Evolutionary conservation across 2,797 vertebrate genomes (phyloP).

Genomic region (Muscicapa striata): DNA sequence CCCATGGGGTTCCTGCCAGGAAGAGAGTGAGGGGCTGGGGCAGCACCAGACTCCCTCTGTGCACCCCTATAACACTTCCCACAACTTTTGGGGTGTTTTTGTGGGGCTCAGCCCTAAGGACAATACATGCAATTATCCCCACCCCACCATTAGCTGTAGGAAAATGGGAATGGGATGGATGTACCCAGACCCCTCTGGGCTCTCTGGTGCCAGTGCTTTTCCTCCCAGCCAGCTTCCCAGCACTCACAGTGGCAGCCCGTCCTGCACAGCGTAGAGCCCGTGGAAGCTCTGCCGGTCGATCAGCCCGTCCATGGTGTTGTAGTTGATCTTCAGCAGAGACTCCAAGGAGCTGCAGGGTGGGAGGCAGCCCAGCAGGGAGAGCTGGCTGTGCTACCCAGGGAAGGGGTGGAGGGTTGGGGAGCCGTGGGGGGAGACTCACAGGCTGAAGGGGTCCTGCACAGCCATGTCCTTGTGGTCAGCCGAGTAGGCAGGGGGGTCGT

Average conservation of each 20-base stretch:
- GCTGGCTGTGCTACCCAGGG: not conserved
- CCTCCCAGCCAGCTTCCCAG: not conserved
- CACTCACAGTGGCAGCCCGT: slow-evolving; percentile 76
- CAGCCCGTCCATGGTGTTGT: slow-evolving; percentile 70
- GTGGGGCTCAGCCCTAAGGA: not conserved
- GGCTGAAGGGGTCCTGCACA: slow-evolving; percentile 62
- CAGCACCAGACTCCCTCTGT: accelerated
- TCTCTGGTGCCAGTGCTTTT: accelerated
- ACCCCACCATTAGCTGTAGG: accelerated
- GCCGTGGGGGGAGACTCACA: slow-evolving; percentile 50
- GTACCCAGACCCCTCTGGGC: too few relatives aligned
- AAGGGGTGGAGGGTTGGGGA: not conserved
- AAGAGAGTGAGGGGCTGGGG: not conserved
- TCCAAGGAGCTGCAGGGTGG: slow-evolving; percentile 60
- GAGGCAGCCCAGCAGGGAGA: not conserved
- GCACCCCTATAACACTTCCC: accelerated
- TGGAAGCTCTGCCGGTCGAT: slow-evolving; percentile 76
- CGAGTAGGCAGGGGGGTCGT: slow-evolving; percentile 78
- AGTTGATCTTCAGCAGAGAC: slow-evolving; percentile 70
- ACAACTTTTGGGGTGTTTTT: not conserved
- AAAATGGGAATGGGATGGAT: not conserved
- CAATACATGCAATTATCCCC: accelerated
- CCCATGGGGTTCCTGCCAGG: slow-evolving; percentile 82
- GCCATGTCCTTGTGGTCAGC: slow-evolving; percentile 69
- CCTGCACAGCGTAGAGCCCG: slow-evolving; percentile 33